Evolutionary conservation across 2,888 invertebrate genomes (phyloP).

Genomic region (Drosophila dives): DNA sequence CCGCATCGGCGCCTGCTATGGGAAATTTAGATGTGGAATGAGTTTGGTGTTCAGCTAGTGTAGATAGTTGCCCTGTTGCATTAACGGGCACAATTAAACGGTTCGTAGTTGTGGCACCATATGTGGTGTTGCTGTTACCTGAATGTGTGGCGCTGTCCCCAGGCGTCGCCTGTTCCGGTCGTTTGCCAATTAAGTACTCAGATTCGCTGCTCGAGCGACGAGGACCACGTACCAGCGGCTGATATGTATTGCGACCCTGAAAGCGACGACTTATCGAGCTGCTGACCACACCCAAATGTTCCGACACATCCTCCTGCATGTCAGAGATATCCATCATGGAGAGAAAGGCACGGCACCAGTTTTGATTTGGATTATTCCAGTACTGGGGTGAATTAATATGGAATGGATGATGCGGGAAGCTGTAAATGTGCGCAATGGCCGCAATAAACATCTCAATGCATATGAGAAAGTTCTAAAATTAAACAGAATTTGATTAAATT

Average conservation of each 20-base stretch:
- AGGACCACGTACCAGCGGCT: conserved; percentile 88
- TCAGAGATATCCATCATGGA: conserved; percentile 99
- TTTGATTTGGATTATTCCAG: conserved; percentile 85
- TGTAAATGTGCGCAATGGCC: conserved; percentile 97
- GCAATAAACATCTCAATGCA: conserved; percentile 99
- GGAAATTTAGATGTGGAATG: conserved; percentile 70
- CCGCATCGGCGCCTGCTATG: conserved; percentile 58
- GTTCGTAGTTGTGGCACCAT: conserved; percentile 63
- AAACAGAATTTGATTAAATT: not conserved
- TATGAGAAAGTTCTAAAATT: conserved; percentile 93
- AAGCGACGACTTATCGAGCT: conserved; percentile 92
- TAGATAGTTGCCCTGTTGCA: conserved; percentile 49
- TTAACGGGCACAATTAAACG: conserved; percentile 62
- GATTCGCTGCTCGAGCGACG: conserved; percentile 87
- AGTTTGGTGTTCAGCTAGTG: conserved; percentile 60
- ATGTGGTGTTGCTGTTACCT: conserved; percentile 53
- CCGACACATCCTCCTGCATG: conserved; percentile 95
- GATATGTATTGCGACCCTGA: conserved; percentile 91
- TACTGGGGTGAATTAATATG: conserved; percentile 87
- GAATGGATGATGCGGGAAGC: conserved; percentile 96
- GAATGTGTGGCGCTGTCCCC: conserved; percentile 51
- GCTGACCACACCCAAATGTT: conserved; percentile 95
- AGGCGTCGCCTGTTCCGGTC: conserved; percentile 57
- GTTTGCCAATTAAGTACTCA: conserved; percentile 83
- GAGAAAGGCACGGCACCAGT: conserved; percentile 92